phyloP scores from a whole-genome alignment of 2,888 invertebrate species.

The Parascotia fuliginaria region DNA sequence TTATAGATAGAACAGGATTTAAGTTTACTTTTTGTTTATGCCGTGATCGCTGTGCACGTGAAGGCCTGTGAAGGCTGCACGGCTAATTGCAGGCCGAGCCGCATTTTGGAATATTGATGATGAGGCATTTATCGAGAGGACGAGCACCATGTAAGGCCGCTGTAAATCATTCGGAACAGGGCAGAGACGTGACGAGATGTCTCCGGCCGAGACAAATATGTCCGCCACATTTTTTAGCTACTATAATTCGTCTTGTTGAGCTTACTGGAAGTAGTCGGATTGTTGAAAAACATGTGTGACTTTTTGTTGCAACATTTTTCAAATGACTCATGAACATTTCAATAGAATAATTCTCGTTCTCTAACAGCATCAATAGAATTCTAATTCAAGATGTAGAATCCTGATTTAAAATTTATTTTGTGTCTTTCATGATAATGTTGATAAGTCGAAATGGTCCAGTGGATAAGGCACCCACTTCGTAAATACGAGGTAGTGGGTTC shows the following conservation, averaged over 20 bases:
- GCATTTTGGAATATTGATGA: slow-evolving; percentile 86
- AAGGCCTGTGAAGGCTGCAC: slow-evolving; percentile 80
- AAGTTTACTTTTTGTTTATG: slow-evolving; percentile 71
- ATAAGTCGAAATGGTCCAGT: too few relatives aligned
- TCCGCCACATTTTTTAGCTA: slow-evolving; percentile 74
- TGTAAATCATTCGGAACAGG: slow-evolving; percentile 82
- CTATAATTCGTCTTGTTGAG: slow-evolving; percentile 71
- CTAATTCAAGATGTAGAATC: too few relatives aligned
- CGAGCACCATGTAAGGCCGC: slow-evolving; percentile 80
- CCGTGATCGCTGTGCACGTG: slow-evolving; percentile 70
- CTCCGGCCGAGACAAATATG: slow-evolving; percentile 79
- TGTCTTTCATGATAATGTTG: too few relatives aligned
- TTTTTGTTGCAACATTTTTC: slow-evolving; percentile 40
- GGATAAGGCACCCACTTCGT: too few relatives aligned
- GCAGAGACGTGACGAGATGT: slow-evolving; percentile 82
- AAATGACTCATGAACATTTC: slow-evolving; percentile 1
- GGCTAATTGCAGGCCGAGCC: slow-evolving; percentile 82
- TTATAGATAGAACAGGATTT: slow-evolving; percentile 81
- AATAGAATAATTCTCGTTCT: not conserved
- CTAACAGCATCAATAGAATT: not conserved
- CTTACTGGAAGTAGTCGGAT: slow-evolving; percentile 59
- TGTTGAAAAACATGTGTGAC: slow-evolving; percentile 53
- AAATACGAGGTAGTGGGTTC: too few relatives aligned
- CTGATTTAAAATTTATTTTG: too few relatives aligned
- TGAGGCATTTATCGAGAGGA: slow-evolving; percentile 84